Evolutionary conservation across 1,140 invertebrate species (phyloP), one percentile per base, ranked within the genome.

Genomic region (Lethrus apterus): DNA sequence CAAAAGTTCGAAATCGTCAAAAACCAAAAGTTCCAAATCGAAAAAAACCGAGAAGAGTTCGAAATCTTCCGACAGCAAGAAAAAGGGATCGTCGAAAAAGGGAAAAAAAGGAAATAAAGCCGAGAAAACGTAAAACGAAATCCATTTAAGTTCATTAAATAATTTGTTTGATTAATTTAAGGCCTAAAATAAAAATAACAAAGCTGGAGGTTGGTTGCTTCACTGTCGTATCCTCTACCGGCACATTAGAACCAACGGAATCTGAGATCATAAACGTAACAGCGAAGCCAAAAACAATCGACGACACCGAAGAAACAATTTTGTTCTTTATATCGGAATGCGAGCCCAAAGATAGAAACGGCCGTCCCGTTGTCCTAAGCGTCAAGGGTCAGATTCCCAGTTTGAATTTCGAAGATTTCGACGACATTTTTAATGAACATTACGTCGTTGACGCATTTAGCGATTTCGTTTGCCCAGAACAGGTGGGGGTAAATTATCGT

Each of bases 361-460:
- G 60, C 9, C 45, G 49, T 24, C 15, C 44, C 5, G 11, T 63
- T 2, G 49, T 26, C 2, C 23, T 64, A 13, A 41, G 32, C 3
- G 54, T 31, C n/a, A 50, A 21, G 4, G 57, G 48, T 7, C 52
- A 50, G 15, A 42, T 53, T 26, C 59, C 62, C 1, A 55, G 50
- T 44, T 36, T 58, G 19, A 55, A 58, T 44, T 59, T 63, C 17
- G 26, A 42, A 9, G 48, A 62, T 47, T 42, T 49, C 7, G 29
- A 50, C 3, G 47, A 46, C 17, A 55, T 64, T 11, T 64, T 64
- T 44, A 49, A 42, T 23, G 52, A 63, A 34, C 53, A 56, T 17
- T 58, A 44, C 34, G 41, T 63, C n/a, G 49, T 62, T 19, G 40
- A 57, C 3, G 18, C 45, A 9, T 23, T 42, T 13, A 38, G 40